phyloP scores from a whole-genome alignment of 2,797 vertebrate genomes.

The Emydoidea blandingii region DNA sequence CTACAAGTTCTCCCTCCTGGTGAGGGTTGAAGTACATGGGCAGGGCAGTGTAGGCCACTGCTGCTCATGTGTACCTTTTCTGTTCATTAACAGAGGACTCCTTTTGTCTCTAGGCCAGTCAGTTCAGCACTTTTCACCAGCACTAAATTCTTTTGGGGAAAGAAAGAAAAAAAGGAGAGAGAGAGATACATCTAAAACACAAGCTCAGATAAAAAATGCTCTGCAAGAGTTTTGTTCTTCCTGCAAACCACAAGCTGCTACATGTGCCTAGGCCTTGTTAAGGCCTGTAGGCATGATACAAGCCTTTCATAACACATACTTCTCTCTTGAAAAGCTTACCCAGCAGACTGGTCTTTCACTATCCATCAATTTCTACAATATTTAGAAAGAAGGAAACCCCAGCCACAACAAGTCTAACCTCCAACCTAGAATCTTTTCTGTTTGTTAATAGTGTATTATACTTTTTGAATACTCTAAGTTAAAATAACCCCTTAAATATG shows the following conservation, averaged over 20 bases:
- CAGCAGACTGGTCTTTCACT: background rate
- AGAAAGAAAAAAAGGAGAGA: background rate
- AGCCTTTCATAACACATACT: constrained; percentile 25
- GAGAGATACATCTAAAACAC: background rate
- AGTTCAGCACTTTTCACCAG: background rate
- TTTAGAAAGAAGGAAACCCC: constrained; percentile 11
- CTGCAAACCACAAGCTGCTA: constrained; percentile 47
- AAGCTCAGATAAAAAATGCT: background rate
- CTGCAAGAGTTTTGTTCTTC: constrained; percentile 26
- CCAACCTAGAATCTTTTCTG: constrained; percentile 5
- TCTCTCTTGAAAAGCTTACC: background rate
- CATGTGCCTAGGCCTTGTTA: constrained; percentile 1
- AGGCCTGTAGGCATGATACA: constrained; percentile 15
- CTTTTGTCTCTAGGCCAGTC: background rate
- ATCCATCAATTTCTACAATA: background rate
- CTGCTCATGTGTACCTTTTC: background rate
- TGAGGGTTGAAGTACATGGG: background rate
- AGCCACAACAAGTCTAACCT: constrained; percentile 7
- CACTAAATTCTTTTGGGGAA: background rate
- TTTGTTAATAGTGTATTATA: constrained; percentile 26
- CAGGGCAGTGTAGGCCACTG: background rate
- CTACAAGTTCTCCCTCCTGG: background rate
- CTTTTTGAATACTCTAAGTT: constrained; percentile 64
- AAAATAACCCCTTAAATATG: constrained; percentile 72
- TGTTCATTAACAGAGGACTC: background rate